Percentiles rank a stretch among this genome's conserved stretches.
These are phyloP conservation scores for Tamias sibiricus DNA, from an alignment of 2,113 vertebrate species.

Conservation along the genomic window DNA sequence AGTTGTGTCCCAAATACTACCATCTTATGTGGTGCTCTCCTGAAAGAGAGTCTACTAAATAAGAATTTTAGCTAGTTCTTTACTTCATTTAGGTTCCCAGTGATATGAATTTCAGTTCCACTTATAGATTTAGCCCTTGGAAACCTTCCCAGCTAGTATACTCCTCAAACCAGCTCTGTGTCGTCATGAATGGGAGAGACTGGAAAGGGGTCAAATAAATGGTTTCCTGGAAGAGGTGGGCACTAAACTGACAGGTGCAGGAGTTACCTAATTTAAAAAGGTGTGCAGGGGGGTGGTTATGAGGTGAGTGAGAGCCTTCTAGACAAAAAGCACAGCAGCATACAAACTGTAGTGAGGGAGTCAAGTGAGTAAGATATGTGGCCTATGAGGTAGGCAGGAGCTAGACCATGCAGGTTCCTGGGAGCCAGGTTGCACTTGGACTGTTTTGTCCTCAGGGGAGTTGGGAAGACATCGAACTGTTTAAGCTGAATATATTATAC, in stretches of 20 bases:
- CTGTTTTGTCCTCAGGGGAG: neutral
- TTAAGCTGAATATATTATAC: neutral
- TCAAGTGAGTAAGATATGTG: rapidly evolving
- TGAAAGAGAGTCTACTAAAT: neutral
- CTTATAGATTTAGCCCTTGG: neutral
- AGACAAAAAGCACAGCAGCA: neutral
- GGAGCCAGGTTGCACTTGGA: neutral
- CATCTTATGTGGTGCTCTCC: neutral
- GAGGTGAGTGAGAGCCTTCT: neutral
- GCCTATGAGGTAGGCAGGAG: neutral
- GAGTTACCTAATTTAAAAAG: neutral
- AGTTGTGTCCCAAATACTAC: neutral
- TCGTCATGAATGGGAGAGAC: neutral
- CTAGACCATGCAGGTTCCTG: neutral
- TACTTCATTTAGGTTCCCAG: neutral
- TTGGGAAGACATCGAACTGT: neutral
- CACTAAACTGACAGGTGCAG: neutral
- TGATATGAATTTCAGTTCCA: neutral
- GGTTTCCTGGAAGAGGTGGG: neutral
- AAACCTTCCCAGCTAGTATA: neutral
- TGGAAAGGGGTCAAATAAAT: neutral
- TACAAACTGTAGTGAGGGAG: neutral
- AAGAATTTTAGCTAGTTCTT: neutral
- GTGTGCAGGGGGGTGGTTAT: rapidly evolving
- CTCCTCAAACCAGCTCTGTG: neutral